Evolutionary conservation across 1,140 invertebrate genomes (phyloP), one percentile per base, ranked within the genome.

Genomic region (Listronotus bonariensis): DNA sequence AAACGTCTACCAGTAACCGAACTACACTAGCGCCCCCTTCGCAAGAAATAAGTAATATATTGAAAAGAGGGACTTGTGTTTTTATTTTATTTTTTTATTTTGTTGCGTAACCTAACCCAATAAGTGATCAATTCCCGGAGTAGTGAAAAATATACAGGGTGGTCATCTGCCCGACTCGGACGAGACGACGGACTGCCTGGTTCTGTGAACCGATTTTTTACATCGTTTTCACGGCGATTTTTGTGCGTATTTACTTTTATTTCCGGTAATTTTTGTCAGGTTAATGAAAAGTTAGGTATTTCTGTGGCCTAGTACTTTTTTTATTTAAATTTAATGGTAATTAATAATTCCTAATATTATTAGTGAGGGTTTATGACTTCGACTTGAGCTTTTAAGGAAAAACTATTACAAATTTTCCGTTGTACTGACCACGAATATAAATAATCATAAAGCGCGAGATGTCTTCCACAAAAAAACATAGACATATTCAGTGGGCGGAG

Each of bases 161-260:
- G 69, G 72, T 72, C 67, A 59, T 48, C 72, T 75, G 58, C 72
- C 70, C 72, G 53, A 51, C 60, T 63, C 65, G 71, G 71, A 73
- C 64, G 71, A 75, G 54, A 68, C 67, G 49, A 68, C 68, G 63
- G 70, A 69, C 74, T 71, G 72, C 63, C 59, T 69, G 74, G 74
- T 76, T 76, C 74, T 71, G 71, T 76, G 75, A 76, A 76, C 72
- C 75, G 54, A 43, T 55, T 66, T 65, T 63, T 53, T 52, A 72
- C 64, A 68, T 67, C 68, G 15, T 55, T 9, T 8, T n/a, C 42
- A 26, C 18, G 52, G 34, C 15, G 31, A 55, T 18, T 46, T 48
- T 31, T 55, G 6, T 18, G 53, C 20, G 60, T 63, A 40, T 38
- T 54, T 46, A 40, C 20, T 68, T 36, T 36, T 36, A 36, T 36